Conservation (phyloP, 2,797 vertebrate species). For the Odontamblyopus rebecca region DNA sequence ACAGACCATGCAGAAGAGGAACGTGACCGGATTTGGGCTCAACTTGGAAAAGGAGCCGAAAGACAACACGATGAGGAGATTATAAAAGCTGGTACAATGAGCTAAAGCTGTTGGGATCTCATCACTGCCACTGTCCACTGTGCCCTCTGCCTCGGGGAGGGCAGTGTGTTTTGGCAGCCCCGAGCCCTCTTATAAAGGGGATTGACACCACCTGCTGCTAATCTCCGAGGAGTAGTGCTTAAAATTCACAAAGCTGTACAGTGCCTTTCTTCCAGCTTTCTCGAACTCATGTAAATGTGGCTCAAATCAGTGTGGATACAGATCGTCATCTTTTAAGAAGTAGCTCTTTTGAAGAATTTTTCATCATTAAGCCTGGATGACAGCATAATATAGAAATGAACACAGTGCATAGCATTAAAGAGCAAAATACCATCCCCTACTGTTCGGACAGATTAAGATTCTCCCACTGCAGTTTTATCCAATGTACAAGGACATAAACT, state of each 20-base stretch:
- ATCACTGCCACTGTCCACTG: slow-evolving; percentile 9
- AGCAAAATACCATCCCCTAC: not conserved
- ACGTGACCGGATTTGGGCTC: slow-evolving; percentile 12
- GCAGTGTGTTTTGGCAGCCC: not conserved
- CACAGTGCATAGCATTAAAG: not conserved
- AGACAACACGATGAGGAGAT: slow-evolving; percentile 13
- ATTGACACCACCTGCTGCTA: slow-evolving; percentile 16
- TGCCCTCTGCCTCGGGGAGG: slow-evolving; percentile 11
- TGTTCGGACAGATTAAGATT: not conserved
- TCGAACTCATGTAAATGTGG: slow-evolving; percentile 9
- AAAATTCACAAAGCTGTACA: slow-evolving; percentile 13
- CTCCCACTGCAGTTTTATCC: not conserved
- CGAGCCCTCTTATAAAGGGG: slow-evolving; percentile 1
- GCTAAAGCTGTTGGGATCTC: not conserved
- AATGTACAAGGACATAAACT: not conserved
- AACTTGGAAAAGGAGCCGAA: slow-evolving; percentile 1
- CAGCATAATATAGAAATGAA: not conserved
- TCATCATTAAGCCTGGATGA: not conserved
- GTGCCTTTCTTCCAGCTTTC: slow-evolving; percentile 5
- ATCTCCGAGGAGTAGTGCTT: slow-evolving; percentile 9
- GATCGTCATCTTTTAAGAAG: not conserved
- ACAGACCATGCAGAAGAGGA: slow-evolving; percentile 9
- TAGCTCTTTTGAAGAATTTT: not conserved
- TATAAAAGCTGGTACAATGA: slow-evolving; percentile 1
- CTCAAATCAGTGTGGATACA: slow-evolving; percentile 2